Base-by-base conservation (phyloP, 2,888 invertebrate species). In the Phortica okadai region DNA sequence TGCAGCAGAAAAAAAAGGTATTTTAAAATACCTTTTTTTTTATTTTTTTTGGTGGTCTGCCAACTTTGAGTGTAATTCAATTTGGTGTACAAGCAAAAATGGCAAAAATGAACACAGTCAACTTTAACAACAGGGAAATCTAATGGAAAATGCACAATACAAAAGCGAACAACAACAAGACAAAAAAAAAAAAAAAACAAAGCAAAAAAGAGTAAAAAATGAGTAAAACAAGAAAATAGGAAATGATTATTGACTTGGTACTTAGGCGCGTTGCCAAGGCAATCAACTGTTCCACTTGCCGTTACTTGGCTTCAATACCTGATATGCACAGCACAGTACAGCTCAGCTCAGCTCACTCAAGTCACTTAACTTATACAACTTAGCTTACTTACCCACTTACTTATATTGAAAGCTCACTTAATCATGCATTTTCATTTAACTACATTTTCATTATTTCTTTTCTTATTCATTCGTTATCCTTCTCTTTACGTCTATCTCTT, bases 51-150 rank as follows among this genome's bases (percentile, higher is more conserved):
- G 70, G 56, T 54, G 6, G 56, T 25, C 73, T 74, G 74, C 73
- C 76, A 78, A 70, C 75, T 75, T 74, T 54, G 74, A 77, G 73
- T 69, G 73, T 77, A 77, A 80, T 79, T 80, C 77, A 79, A 80
- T 80, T 80, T 79, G 72, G 44, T 66, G 74, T 33, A 33, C 70
- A 54, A 72, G 70, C 33, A 64, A 11, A 73, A 78, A 64, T 74
- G 59, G 56, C 50, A 44, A n/a, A 50, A 67, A 25, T 41, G 41
- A 67, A 73, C 6, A 11, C 6, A 73, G 59, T 16, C 21, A 41
- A 33, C 14, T 56, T 58, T 58, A 62, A 54, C 41, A 58, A 25
- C 33, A 42, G 58, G n/a, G 16, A 33, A 58, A 33, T 5, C 10
- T n/a, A 3, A n/a, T 21, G 59, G 21, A 42, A 50, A 67, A 50